Conservation (phyloP, 2,888 invertebrate species). For the Allacma fusca region DNA sequence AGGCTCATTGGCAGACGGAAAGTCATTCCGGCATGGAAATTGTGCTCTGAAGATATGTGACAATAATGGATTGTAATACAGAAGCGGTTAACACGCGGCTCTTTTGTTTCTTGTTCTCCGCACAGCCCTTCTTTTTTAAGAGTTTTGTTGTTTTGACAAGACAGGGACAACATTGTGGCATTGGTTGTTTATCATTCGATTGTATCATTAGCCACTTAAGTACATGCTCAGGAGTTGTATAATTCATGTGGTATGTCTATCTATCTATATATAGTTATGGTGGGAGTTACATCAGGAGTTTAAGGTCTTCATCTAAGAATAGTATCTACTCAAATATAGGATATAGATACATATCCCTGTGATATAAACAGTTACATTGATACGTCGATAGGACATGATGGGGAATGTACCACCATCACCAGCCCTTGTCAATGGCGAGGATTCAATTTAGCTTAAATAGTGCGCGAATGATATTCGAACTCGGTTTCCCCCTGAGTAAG, state of each 20-base stretch:
- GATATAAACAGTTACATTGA: too few relatives aligned
- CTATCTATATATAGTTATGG: too few relatives aligned
- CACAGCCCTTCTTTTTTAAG: neutral
- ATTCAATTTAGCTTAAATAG: too few relatives aligned
- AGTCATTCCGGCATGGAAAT: neutral
- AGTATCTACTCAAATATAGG: too few relatives aligned
- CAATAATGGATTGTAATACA: neutral
- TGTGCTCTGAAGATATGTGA: neutral
- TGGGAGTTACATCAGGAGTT: too few relatives aligned
- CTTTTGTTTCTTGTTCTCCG: neutral
- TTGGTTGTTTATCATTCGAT: neutral
- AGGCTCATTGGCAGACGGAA: too few relatives aligned
- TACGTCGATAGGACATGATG: too few relatives aligned
- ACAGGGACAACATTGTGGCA: neutral
- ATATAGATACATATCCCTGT: too few relatives aligned
- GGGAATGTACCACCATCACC: too few relatives aligned
- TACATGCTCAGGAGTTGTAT: neutral
- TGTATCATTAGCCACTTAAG: neutral
- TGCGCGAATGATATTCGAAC: neutral
- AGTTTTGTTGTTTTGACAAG: neutral
- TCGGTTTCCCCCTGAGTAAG: slow-evolving; percentile 12
- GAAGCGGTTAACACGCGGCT: slow-evolving; percentile 2
- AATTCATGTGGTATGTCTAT: too few relatives aligned
- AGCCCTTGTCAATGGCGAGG: too few relatives aligned
- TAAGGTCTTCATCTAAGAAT: too few relatives aligned